Base-by-base conservation (phyloP, 2,113 vertebrate genomes). In the Phrynosoma platyrhinos region DNA sequence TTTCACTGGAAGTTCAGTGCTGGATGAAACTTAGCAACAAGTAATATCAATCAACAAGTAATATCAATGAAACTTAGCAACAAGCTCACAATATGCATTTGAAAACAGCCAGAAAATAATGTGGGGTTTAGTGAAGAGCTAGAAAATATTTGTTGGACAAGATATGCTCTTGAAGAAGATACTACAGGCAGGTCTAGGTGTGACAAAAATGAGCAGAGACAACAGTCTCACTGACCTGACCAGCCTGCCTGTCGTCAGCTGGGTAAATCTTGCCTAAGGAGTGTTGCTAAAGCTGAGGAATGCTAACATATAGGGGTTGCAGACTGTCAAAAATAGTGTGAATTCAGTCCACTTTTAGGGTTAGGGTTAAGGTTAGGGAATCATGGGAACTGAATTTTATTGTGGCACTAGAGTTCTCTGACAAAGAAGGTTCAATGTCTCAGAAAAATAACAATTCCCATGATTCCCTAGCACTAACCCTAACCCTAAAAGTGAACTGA, bases 21-120 rank as follows among this genome's bases (percentile, higher is more conserved):
- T 78, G 52, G 23, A 69, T n/a, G 8, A 87, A 79, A 86, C 52
- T 85, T 47, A 90, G 25, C 36, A 62, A 77, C 10, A 68, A 78
- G n/a, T 23, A 78, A 62, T 2, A 62, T 5, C 0, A 86, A 47
- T n/a, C 82, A 62, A 77, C 10, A 68, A 78, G n/a, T 23, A 78
- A 62, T 2, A 62, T 5, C 0, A 86, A 69, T n/a, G 8, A 87
- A 79, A 86, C 52, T 85, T 47, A 90, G 25, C 36, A 62, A 77
- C 10, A 68, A 78, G n/a, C 23, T 81, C 1, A 27, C 53, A 58
- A 42, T 62, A 18, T 40, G 30, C 23, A 81, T 42, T 42, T 30
- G 74, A 71, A 10, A 71, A 7, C 66, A 81, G 5, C 9, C 2
- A 62, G 13, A 9, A 27, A 47, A 85, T 20, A 20, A 1, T 40